These are phyloP conservation scores for Noctua janthina DNA, from an alignment of 2,888 invertebrate genomes.

Conservation along the genomic window DNA sequence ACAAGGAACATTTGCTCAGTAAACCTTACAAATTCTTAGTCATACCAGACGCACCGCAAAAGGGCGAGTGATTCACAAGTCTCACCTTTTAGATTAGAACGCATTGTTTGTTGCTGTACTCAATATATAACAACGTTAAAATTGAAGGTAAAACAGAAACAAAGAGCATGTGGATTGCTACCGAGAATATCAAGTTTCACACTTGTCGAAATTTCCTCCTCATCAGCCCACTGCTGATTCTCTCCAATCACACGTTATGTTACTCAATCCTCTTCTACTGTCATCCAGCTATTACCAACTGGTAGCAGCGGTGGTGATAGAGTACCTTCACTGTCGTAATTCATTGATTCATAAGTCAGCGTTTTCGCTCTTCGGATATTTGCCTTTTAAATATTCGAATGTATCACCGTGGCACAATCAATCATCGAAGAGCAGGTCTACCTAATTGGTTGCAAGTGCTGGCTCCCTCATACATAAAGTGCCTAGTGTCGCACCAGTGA, in stretches of 20 bases:
- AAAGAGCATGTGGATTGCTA: not conserved
- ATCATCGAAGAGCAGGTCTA: not conserved
- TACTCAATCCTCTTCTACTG: not conserved
- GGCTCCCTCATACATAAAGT: not conserved
- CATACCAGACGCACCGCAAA: constrained; percentile 51
- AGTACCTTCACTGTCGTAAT: not conserved
- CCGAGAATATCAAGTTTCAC: not conserved
- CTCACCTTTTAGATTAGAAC: constrained; percentile 35
- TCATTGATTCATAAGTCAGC: not conserved
- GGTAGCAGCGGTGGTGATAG: not conserved
- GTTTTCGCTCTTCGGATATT: not conserved
- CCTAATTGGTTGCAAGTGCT: not conserved
- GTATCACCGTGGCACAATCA: not conserved
- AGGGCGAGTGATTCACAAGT: constrained; percentile 59
- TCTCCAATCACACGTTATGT: not conserved
- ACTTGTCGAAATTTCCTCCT: not conserved
- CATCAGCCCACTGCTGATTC: too few species aligned
- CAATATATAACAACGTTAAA: constrained; percentile 8
- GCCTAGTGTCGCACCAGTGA: not conserved
- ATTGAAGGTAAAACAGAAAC: constrained; percentile 12
- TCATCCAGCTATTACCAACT: not conserved
- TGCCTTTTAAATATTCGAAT: not conserved
- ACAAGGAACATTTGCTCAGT: constrained; percentile 39
- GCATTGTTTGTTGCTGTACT: constrained; percentile 19
- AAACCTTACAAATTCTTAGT: constrained; percentile 48